Base-by-base conservation (phyloP, 2,113 vertebrate genomes). In the Mixornis gularis region DNA sequence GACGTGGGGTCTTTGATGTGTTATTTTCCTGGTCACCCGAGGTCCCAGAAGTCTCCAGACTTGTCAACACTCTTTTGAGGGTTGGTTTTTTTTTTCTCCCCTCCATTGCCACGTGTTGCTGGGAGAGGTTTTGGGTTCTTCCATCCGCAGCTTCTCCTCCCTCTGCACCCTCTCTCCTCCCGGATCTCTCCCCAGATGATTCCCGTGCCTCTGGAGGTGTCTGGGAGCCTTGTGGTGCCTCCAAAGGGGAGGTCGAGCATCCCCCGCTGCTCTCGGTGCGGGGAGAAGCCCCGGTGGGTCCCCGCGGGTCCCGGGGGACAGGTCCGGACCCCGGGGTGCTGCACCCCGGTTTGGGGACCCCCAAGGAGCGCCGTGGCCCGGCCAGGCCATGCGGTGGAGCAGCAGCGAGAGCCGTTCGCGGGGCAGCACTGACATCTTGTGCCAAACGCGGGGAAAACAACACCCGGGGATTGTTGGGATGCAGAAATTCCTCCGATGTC, bases 401-500 rank as follows among this genome's bases (percentile, higher is more conserved):
- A 0, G 48, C 62, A 4, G 1, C 1, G 1, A 26, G 19, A 7
- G 59, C 46, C 3, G 30, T 95, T 92, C 62, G 78, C 69, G 72
- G 91, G 78, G 58, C 94, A 68, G 73, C 94, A 91, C 93, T 94
- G 93, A 96, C 95, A 95, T 34, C 94, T 94, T 92, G 91, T 94
- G 94, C 84, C 91, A 25, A 76, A 16, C 0, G n/a, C 36, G 6
- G 93, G 94, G 56, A 95, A 65, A 84, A 36, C 94, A 94, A 1
- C 83, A 22, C 1, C 29, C 38, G 0, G 3, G 32, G 38, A 12
- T 38, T 0, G 69, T 1, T 6, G 71, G 48, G 80, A 3, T 6
- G 38, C 55, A 2, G 68, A 3, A 24, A 4, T 8, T 12, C 32
- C 12, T 10, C 27, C 9, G 0, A 6, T 1, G 56, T 4, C 56